Percentiles rank a stretch among this genome's conserved stretches.
phyloP scores from a whole-genome alignment of 1,140 invertebrate genomes.

The Capitella teleta region DNA sequence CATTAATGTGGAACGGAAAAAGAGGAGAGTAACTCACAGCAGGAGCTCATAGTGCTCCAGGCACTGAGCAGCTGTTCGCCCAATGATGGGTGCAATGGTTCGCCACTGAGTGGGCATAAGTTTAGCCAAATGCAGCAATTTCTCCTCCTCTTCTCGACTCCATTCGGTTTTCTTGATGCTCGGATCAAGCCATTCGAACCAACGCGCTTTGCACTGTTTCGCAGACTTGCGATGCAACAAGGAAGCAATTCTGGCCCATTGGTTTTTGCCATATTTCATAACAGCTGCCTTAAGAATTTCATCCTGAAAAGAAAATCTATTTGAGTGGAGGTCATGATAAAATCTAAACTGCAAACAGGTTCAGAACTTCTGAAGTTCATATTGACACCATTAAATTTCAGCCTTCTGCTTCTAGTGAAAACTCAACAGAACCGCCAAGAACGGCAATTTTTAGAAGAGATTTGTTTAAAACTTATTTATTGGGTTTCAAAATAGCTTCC shows the following conservation, averaged over 20 bases:
- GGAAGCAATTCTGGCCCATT: slow-evolving; percentile 99
- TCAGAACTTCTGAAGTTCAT: no score
- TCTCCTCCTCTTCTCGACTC: slow-evolving; percentile 98
- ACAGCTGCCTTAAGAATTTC: slow-evolving; percentile 99
- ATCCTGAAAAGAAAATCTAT: slow-evolving; percentile 61
- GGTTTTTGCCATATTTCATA: slow-evolving; percentile 99
- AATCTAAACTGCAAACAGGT: no score
- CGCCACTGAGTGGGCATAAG: slow-evolving; percentile 99
- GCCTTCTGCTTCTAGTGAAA: no score
- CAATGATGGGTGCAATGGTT: slow-evolving; percentile 97
- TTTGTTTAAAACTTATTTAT: no score
- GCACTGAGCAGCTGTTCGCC: slow-evolving; percentile 95
- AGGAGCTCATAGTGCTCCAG: slow-evolving; percentile 94
- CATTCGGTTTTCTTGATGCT: slow-evolving; percentile 99
- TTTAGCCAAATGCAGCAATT: slow-evolving; percentile 92
- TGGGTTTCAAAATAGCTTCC: no score
- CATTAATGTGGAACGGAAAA: neutral
- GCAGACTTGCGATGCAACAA: slow-evolving; percentile 96
- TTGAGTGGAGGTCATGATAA: no score
- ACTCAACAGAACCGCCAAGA: no score
- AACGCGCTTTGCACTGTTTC: slow-evolving; percentile 98
- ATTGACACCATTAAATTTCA: no score
- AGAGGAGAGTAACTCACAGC: slow-evolving; percentile 54
- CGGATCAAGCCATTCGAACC: slow-evolving; percentile 98
- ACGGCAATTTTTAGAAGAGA: no score